Percentiles rank a stretch among this genome's conserved stretches.
These are phyloP conservation scores for Colius striatus DNA, from an alignment of 2,113 vertebrate genomes.

Conservation along the genomic window DNA sequence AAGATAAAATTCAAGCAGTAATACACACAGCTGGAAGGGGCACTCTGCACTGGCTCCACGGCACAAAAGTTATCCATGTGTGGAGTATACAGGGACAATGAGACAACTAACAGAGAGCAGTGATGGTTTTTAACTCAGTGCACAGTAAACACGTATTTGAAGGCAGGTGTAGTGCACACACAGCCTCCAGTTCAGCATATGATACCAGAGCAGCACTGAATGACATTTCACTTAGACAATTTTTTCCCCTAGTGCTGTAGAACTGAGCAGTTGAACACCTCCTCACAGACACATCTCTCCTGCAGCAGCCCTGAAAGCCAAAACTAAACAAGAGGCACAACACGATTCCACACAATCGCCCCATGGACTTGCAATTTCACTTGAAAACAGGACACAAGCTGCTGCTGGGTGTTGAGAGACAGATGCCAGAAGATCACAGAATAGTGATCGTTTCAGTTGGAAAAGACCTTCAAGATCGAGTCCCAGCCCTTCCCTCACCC, in stretches of 20 bases:
- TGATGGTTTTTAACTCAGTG: fast-evolving
- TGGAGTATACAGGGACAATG: fast-evolving
- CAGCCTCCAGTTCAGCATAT: fast-evolving
- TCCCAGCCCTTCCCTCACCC: too few species aligned
- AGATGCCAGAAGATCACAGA: too few species aligned
- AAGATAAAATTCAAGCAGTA: neutral
- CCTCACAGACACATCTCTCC: neutral
- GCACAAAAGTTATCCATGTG: fast-evolving
- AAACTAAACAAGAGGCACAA: neutral
- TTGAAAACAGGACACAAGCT: fast-evolving
- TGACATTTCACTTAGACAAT: fast-evolving
- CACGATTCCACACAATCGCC: fast-evolving
- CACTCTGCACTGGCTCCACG: fast-evolving
- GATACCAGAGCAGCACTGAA: fast-evolving
- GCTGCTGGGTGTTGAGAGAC: fast-evolving
- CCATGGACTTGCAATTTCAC: fast-evolving
- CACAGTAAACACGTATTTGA: neutral
- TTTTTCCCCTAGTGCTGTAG: fast-evolving
- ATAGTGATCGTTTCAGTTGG: too few species aligned
- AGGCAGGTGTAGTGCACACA: neutral
- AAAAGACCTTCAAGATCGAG: too few species aligned
- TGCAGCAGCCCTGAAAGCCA: neutral
- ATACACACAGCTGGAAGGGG: neutral
- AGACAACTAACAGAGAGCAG: neutral
- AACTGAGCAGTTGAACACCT: neutral